Evolutionary conservation across 2,888 invertebrate genomes (phyloP).

Genomic region (Tachystola acroxantha): DNA sequence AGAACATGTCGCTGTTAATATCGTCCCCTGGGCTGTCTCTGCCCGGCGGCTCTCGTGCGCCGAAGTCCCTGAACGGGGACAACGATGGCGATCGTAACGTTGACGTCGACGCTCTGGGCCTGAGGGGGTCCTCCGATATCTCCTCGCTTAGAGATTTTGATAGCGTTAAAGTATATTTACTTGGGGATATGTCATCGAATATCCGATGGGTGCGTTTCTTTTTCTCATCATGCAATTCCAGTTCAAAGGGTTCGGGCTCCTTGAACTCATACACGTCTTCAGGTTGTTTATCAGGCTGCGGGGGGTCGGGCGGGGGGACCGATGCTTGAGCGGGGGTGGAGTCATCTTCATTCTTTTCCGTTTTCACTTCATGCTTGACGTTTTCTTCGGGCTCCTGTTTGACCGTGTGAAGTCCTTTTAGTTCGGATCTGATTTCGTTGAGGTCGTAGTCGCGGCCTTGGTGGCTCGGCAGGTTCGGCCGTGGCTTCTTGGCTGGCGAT

Average conservation of each 20-base stretch:
- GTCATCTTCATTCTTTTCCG: slow-evolving; percentile 25
- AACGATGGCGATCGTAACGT: slow-evolving; percentile 59
- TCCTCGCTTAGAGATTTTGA: slow-evolving; percentile 76
- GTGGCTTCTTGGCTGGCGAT: slow-evolving; percentile 57
- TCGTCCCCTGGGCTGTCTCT: slow-evolving; percentile 81
- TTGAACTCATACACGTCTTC: slow-evolving; percentile 92
- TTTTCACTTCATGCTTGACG: slow-evolving; percentile 43
- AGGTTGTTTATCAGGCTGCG: slow-evolving; percentile 55
- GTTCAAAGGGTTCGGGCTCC: slow-evolving; percentile 92
- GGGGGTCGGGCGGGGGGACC: slow-evolving; percentile 32
- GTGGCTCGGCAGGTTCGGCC: slow-evolving; percentile 38
- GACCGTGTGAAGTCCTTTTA: slow-evolving; percentile 84
- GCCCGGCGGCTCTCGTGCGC: slow-evolving; percentile 77
- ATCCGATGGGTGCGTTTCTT: slow-evolving; percentile 71
- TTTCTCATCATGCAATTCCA: slow-evolving; percentile 82
- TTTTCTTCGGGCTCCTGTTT: slow-evolving; percentile 64
- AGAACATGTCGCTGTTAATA: slow-evolving; percentile 79
- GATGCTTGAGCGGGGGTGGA: slow-evolving; percentile 22
- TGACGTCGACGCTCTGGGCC: slow-evolving; percentile 31
- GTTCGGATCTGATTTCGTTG: slow-evolving; percentile 89
- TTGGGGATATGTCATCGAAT: slow-evolving; percentile 72
- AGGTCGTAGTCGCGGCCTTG: slow-evolving; percentile 86
- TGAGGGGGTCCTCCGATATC: slow-evolving; percentile 65
- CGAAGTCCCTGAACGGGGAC: slow-evolving; percentile 66
- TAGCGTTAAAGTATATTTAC: slow-evolving; percentile 63